These are phyloP conservation scores for Erannis defoliaria DNA, from an alignment of 2,888 invertebrate species.

Conservation along the genomic window DNA sequence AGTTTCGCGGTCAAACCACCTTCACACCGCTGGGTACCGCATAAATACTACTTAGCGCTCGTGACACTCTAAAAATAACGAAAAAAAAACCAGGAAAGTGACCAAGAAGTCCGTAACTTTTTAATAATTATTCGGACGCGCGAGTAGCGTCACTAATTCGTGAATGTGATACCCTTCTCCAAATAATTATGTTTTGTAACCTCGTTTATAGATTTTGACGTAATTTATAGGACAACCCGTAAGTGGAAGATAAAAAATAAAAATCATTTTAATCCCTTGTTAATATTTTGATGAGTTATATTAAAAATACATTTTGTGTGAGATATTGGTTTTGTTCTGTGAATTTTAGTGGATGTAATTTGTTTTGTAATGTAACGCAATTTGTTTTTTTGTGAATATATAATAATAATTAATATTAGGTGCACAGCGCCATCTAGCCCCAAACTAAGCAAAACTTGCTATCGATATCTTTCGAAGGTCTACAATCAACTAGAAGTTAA, in stretches of 20 bases:
- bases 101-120: conserved; percentile 60
- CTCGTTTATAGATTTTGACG: conserved; percentile 78
- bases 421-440: too few species aligned
- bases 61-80: conserved; percentile 75
- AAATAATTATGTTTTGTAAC: conserved; percentile 82
- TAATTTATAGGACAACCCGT: conserved; percentile 75
- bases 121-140: conserved; percentile 80
- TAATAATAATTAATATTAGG: too few species aligned
- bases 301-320: too few species aligned
- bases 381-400: neutral
- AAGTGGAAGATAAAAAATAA: conserved; percentile 34
- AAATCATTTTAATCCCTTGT: conserved; percentile 37
- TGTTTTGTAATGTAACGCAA: neutral
- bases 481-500: too few species aligned
- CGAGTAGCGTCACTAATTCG: conserved; percentile 83
- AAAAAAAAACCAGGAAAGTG: conserved; percentile 54
- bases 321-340: too few species aligned
- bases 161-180: conserved; percentile 76
- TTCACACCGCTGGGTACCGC: conserved; percentile 79
- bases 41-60: conserved; percentile 85
- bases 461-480: too few species aligned
- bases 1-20: conserved; percentile 65
- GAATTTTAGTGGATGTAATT: neutral
- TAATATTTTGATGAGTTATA: conserved; percentile 35
- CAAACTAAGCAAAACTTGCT: too few species aligned